Conservation (phyloP, 1,140 invertebrate genomes). For the Cyrtorhinus lividipennis region DNA sequence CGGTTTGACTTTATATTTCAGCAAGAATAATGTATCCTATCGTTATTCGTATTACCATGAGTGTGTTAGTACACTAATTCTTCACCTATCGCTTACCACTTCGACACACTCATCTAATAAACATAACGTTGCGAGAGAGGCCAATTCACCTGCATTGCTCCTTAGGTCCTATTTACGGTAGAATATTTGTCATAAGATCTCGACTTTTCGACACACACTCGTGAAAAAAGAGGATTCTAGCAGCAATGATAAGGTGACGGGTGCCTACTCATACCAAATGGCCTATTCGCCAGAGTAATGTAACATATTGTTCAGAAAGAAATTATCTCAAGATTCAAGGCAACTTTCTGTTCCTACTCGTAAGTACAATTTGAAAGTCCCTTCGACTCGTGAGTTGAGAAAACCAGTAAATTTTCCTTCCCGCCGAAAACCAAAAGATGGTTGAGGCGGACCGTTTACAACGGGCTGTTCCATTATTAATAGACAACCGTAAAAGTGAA, state of each 20-base stretch:
- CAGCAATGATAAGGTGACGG: neutral
- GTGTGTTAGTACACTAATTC: too few relatives aligned
- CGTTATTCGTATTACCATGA: too few relatives aligned
- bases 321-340: neutral
- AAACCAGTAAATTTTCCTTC: neutral
- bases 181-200: too few relatives aligned
- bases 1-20: too few relatives aligned
- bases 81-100: too few relatives aligned
- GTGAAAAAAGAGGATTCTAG: too few relatives aligned
- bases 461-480: neutral
- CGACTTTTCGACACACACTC: too few relatives aligned
- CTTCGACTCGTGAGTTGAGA: neutral
- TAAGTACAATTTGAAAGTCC: neutral
- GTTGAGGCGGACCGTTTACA: neutral
- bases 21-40: too few relatives aligned
- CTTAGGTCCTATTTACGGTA: too few relatives aligned
- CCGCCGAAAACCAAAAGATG: neutral
- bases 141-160: too few relatives aligned
- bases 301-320: neutral
- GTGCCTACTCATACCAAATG: neutral
- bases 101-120: too few relatives aligned
- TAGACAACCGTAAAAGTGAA: neutral
- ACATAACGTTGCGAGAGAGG: too few relatives aligned
- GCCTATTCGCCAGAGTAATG: neutral
- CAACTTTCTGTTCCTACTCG: neutral